Base-by-base conservation (phyloP, 2,113 vertebrate species). In the Plecturocebus donacophilus region DNA sequence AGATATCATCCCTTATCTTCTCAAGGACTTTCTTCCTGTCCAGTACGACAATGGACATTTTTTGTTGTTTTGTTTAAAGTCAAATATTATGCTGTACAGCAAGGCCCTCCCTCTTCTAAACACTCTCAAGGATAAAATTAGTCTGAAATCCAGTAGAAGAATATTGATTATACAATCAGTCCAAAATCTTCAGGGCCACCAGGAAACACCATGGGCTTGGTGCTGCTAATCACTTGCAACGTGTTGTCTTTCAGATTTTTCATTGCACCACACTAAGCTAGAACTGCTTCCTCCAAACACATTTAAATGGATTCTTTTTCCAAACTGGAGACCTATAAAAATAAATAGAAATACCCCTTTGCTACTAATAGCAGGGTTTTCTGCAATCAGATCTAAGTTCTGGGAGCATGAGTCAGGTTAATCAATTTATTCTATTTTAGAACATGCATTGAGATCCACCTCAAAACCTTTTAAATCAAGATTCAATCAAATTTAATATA, bases 391-490 rank as follows among this genome's bases (percentile, higher is more conserved):
- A 83, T 87, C 56, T 86, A 77, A 82, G 23, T 79, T 89, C 93
- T 16, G 10, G 23, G 80, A 89, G 45, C 14, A 40, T 45, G 13
- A 91, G 13, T 75, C 21, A 66, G 35, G n/a, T 5, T 68, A 68
- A 90, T 79, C 83, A 82, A 58, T 81, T 80, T 64, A 91, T 47
- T 96, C 27, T 52, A 54, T 96, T 77, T 84, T 45, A 87, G 75
- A 87, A 86, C 19, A 64, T 47, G 32, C 54, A 79, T 5, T 68
- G 76, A 73, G 21, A 82, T 40, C 45, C 19, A 58, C 17, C 83
- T 81, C 56, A 94, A 94, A 88, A 68, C 19, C n/a, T 73, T 96
- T 91, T 68, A 87, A 94, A 84, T 87, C 6, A 88, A 32, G 6
- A 87, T 87, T 75, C 64, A 92, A 87, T 45, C 85, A 91, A 77